These are phyloP conservation scores for Tragelaphus buxtoni DNA, from an alignment of 2,113 vertebrate genomes.

Conservation along the genomic window DNA sequence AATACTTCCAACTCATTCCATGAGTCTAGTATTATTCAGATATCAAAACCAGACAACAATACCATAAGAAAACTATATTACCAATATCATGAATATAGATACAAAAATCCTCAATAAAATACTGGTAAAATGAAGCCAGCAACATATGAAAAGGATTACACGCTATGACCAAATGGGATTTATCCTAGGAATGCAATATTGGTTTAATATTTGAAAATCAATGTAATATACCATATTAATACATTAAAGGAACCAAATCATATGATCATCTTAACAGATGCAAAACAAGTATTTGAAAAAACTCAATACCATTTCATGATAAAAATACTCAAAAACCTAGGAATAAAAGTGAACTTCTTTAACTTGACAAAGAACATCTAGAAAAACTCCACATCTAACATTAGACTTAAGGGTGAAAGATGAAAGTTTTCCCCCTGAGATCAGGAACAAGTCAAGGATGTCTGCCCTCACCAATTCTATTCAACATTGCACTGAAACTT, in stretches of 20 bases:
- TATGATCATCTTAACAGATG: background rate
- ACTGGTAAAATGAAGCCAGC: background rate
- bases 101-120: background rate
- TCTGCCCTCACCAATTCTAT: background rate
- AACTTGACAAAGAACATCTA: background rate
- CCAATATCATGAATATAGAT: background rate
- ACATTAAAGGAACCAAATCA: background rate
- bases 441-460: background rate
- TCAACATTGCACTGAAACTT: background rate
- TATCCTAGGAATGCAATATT: constrained; percentile 12
- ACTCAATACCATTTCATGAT: background rate
- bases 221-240: background rate
- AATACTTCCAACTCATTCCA: background rate
- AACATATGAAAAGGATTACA: background rate
- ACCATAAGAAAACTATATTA: background rate
- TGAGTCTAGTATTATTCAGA: background rate
- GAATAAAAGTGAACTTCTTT: background rate
- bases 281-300: constrained; percentile 8
- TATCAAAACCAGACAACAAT: background rate
- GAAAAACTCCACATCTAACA: background rate
- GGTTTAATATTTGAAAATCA: constrained; percentile 1
- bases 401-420: background rate
- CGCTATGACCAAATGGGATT: background rate
- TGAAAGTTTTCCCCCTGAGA: background rate
- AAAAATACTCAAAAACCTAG: background rate